These are phyloP conservation scores for Nestor notabilis DNA, from an alignment of 2,113 vertebrate genomes.

Conservation along the genomic window DNA sequence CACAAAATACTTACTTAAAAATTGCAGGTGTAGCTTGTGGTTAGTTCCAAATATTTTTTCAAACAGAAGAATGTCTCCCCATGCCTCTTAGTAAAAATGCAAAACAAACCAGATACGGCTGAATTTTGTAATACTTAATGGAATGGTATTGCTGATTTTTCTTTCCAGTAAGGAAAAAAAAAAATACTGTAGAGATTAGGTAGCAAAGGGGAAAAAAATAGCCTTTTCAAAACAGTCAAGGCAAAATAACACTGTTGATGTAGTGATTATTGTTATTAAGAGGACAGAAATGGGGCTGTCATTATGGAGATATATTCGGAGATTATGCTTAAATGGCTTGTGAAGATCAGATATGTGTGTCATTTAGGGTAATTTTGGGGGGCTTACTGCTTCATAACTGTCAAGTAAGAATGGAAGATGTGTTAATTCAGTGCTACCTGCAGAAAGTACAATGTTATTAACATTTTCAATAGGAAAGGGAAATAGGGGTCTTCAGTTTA, in stretches of 20 bases:
- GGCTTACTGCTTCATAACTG: conserved; percentile 33
- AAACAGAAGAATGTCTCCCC: neutral
- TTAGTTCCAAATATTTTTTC: neutral
- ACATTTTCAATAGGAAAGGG: neutral
- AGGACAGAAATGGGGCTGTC: conserved; percentile 58
- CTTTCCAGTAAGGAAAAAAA: neutral
- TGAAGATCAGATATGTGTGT: conserved; percentile 29
- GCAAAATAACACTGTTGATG: conserved; percentile 53
- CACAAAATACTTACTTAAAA: neutral
- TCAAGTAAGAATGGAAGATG: conserved; percentile 2
- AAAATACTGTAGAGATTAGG: conserved; percentile 5
- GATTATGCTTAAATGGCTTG: conserved; percentile 53
- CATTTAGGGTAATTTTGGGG: conserved; percentile 38
- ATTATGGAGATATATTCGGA: conserved; percentile 55
- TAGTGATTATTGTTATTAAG: conserved; percentile 66
- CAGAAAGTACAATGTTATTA: conserved; percentile 13
- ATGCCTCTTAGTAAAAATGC: neutral
- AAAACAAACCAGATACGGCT: neutral
- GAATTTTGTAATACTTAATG: neutral
- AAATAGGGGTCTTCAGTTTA: neutral
- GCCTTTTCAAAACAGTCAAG: conserved; percentile 50
- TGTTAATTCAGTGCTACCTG: conserved; percentile 33
- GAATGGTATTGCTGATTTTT: conserved; percentile 4
- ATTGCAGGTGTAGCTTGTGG: neutral
- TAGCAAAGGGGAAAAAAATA: neutral